A percentile compares a stretch with the other conserved stretches of the same genome.
Evolutionary conservation across 2,113 vertebrate species (phyloP).

Genomic region (Onychostruthus taczanowskii): DNA sequence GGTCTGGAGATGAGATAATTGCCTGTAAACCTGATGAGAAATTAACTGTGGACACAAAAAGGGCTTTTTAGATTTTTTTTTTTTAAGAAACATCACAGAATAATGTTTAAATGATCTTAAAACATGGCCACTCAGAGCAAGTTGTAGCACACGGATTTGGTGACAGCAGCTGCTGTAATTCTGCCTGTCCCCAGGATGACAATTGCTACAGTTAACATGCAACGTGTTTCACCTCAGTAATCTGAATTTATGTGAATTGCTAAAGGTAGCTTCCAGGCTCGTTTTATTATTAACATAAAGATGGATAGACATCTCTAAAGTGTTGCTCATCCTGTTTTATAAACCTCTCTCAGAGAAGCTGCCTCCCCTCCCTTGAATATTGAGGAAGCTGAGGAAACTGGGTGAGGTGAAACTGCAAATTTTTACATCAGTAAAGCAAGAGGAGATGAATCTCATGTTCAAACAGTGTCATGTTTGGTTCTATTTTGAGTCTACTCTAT

Average conservation of each 20-base stretch:
- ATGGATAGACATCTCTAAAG: neutral
- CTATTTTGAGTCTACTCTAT: neutral
- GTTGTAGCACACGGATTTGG: neutral
- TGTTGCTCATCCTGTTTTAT: neutral
- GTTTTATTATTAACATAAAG: conserved; percentile 30
- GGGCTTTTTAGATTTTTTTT: neutral
- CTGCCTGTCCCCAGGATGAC: neutral
- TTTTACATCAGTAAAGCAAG: neutral
- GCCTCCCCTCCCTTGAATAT: neutral
- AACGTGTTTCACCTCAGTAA: neutral
- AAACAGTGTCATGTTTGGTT: neutral
- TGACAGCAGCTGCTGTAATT: neutral
- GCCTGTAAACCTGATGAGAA: neutral
- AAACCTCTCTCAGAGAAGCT: neutral
- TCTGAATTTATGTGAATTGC: conserved; percentile 3
- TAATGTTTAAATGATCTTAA: neutral
- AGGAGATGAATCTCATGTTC: neutral
- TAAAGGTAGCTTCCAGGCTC: neutral
- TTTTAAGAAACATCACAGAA: neutral
- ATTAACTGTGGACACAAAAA: neutral
- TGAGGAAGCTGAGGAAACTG: neutral
- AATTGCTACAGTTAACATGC: neutral
- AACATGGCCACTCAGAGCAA: neutral
- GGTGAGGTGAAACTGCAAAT: neutral
- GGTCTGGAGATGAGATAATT: neutral